A percentile compares a stretch with the other conserved stretches of the same genome.
phyloP scores from a whole-genome alignment of 1,140 invertebrate genomes.

The Drosophila fuyamai region DNA sequence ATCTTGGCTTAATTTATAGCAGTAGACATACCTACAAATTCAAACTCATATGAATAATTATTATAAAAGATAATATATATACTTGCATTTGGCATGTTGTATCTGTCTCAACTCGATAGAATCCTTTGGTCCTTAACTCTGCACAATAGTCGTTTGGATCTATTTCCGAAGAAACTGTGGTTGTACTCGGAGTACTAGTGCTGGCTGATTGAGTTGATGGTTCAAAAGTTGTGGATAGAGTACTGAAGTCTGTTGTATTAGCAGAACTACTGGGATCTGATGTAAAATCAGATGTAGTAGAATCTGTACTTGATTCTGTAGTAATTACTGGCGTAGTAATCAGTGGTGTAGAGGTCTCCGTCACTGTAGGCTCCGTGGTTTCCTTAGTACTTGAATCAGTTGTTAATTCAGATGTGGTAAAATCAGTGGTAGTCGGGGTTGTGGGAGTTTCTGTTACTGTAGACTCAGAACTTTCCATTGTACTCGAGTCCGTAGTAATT shows the following conservation, averaged over 20 bases:
- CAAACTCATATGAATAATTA: background rate
- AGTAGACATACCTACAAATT: slow-evolving; percentile 56
- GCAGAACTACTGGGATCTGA: background rate
- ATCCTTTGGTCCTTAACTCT: slow-evolving; percentile 33
- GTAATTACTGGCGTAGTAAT: background rate
- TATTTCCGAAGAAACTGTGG: slow-evolving; percentile 25
- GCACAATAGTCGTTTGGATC: slow-evolving; percentile 45
- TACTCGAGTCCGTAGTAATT: background rate
- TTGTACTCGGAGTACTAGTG: slow-evolving; percentile 1
- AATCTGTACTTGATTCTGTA: slow-evolving; percentile 15
- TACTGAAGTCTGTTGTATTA: background rate
- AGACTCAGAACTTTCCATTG: background rate
- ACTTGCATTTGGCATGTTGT: slow-evolving; percentile 59
- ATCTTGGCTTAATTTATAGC: slow-evolving; percentile 53
- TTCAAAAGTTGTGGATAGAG: slow-evolving; percentile 5
- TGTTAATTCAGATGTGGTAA: background rate
- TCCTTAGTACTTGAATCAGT: background rate
- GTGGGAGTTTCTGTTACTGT: slow-evolving; percentile 3
- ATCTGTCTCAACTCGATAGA: slow-evolving; percentile 49
- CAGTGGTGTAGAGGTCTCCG: background rate
- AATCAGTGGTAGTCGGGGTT: slow-evolving; percentile 7
- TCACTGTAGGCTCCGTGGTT: slow-evolving; percentile 5
- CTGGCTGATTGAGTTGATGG: slow-evolving; percentile 1
- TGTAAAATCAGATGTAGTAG: background rate
- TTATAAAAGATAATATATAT: background rate